These are phyloP conservation scores for Lycocerus yunnanus DNA, from an alignment of 2,888 invertebrate species.

Conservation along the genomic window DNA sequence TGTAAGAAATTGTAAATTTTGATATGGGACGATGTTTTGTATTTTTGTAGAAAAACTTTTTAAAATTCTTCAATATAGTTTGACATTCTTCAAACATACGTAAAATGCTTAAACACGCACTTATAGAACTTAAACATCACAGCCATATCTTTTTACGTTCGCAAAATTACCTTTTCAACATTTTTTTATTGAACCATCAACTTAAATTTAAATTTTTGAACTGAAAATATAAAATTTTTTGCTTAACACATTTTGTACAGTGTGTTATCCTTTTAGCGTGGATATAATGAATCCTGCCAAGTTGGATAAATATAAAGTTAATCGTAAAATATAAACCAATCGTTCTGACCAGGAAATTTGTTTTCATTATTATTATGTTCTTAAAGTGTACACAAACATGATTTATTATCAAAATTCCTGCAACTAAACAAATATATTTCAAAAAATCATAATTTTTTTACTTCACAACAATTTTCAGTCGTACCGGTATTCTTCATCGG, in stretches of 20 bases:
- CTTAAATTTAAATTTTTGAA: not conserved
- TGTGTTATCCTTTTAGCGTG: not conserved
- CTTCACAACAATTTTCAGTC: too few relatives aligned
- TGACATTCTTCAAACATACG: not conserved
- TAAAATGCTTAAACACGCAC: not conserved
- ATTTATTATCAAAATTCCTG: too few relatives aligned
- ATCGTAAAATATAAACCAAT: too few relatives aligned
- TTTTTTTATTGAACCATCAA: not conserved
- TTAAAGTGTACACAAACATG: too few relatives aligned
- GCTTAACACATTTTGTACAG: not conserved
- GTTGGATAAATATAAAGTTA: too few relatives aligned
- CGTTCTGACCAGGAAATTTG: not conserved
- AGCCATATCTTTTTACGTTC: not conserved
- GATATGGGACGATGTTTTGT: not conserved
- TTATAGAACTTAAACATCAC: not conserved
- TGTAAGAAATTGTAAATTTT: not conserved
- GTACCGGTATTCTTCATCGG: too few relatives aligned
- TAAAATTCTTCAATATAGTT: not conserved
- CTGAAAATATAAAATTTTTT: not conserved
- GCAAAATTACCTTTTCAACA: not conserved
- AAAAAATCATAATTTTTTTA: too few relatives aligned
- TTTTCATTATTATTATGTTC: too few relatives aligned
- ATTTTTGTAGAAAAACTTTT: not conserved
- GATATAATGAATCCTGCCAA: too few relatives aligned
- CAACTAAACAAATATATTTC: too few relatives aligned